Evolutionary conservation across 2,113 vertebrate species (phyloP).

Genomic region (Puma concolor): DNA sequence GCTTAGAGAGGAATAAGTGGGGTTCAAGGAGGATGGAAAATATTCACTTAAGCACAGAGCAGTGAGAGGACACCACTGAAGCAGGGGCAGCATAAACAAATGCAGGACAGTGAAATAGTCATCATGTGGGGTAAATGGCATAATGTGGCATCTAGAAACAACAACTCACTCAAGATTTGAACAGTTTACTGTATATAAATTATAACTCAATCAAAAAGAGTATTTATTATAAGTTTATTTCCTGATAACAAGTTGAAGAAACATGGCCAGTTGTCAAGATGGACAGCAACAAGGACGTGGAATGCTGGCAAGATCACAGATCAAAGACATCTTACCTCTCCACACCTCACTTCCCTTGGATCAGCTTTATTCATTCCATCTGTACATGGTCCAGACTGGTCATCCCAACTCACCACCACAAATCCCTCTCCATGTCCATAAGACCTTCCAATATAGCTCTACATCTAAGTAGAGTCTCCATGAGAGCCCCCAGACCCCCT

Average conservation of each 20-base stretch:
- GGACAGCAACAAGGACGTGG: background rate
- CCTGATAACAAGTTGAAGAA: background rate
- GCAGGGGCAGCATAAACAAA: background rate
- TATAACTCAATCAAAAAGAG: background rate
- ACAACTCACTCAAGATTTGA: background rate
- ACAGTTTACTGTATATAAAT: background rate
- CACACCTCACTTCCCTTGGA: background rate
- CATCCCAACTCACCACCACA: background rate
- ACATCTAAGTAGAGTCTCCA: background rate
- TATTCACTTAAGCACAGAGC: background rate
- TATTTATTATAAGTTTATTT: background rate
- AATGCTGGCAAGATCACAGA: background rate
- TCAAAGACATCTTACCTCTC: background rate
- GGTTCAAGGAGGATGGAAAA: background rate
- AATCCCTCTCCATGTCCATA: background rate
- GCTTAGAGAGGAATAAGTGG: background rate
- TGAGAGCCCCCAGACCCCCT: background rate
- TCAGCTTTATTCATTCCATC: background rate
- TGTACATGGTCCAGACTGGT: rapidly evolving
- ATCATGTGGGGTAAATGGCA: background rate
- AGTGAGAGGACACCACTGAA: background rate
- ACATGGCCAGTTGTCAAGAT: background rate
- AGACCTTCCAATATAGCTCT: background rate
- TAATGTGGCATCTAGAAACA: background rate
- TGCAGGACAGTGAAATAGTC: background rate